phyloP scores from a whole-genome alignment of 2,113 vertebrate genomes.

The Cynocephalus volans region DNA sequence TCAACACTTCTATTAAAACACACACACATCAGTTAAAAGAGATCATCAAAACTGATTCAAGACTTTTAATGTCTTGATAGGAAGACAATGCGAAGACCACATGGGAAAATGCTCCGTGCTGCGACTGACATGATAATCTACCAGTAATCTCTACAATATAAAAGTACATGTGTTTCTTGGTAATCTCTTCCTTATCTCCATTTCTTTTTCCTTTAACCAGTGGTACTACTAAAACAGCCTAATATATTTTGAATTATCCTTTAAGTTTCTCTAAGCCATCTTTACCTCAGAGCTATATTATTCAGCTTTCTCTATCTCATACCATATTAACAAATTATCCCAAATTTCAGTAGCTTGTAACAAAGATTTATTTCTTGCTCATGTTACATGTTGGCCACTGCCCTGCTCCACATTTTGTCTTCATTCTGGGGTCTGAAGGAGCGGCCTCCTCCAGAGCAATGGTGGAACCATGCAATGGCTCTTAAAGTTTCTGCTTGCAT shows the following conservation, averaged over 20 bases:
- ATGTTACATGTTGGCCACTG: no score
- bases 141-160: conserved; percentile 41
- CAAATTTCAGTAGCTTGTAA: neutral
- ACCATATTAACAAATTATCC: neutral
- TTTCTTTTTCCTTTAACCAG: neutral
- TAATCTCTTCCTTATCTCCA: neutral
- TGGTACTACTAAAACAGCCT: neutral
- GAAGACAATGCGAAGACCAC: neutral
- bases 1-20: neutral
- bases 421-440: neutral
- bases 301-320: neutral
- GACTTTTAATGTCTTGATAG: neutral
- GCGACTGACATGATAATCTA: neutral
- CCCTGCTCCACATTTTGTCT: neutral
- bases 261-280: neutral
- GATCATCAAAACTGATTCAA: conserved; percentile 62
- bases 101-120: neutral
- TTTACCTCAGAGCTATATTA: neutral
- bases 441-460: neutral
- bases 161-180: neutral
- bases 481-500: neutral
- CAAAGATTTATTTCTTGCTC: neutral
- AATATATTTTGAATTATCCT: neutral
- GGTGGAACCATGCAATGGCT: neutral
- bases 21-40: neutral